Evolutionary conservation across 2,113 vertebrate genomes (phyloP).

Genomic region (Apteryx owenii): DNA sequence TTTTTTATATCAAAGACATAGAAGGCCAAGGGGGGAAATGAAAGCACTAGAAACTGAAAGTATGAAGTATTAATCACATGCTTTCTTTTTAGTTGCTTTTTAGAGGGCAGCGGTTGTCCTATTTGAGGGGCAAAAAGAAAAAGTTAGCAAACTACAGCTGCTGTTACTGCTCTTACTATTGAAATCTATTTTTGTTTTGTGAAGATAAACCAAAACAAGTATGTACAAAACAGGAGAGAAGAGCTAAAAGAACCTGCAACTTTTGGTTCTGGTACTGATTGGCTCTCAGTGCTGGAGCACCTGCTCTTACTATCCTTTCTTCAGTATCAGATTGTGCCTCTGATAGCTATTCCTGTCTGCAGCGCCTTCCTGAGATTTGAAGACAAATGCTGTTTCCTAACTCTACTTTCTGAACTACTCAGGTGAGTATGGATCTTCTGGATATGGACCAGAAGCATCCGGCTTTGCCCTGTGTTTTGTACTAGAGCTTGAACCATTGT

Average conservation of each 20-base stretch:
- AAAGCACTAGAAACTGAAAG: conserved; percentile 4
- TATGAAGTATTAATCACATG: not conserved
- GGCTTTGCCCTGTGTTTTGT: not conserved
- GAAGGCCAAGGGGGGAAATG: not conserved
- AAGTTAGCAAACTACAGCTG: not conserved
- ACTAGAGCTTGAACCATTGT: not conserved
- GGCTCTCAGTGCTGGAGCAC: not conserved
- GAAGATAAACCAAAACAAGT: not conserved
- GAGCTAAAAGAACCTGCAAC: not conserved
- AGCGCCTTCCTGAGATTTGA: not conserved
- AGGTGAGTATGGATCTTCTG: not conserved
- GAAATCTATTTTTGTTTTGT: conserved; percentile 6
- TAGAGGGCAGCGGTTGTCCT: not conserved
- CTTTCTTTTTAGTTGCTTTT: conserved; percentile 8
- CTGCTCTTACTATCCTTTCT: not conserved
- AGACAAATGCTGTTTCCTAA: not conserved
- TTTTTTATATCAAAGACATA: conserved; percentile 39
- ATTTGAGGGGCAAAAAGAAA: not conserved
- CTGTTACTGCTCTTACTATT: not conserved
- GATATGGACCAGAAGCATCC: not conserved
- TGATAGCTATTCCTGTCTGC: not conserved
- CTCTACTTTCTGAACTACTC: not conserved
- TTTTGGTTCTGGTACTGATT: not conserved
- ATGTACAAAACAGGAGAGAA: not conserved
- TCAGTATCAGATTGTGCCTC: not conserved